These are phyloP conservation scores for Syncerus caffer DNA, from an alignment of 2,797 vertebrate genomes.

Conservation along the genomic window DNA sequence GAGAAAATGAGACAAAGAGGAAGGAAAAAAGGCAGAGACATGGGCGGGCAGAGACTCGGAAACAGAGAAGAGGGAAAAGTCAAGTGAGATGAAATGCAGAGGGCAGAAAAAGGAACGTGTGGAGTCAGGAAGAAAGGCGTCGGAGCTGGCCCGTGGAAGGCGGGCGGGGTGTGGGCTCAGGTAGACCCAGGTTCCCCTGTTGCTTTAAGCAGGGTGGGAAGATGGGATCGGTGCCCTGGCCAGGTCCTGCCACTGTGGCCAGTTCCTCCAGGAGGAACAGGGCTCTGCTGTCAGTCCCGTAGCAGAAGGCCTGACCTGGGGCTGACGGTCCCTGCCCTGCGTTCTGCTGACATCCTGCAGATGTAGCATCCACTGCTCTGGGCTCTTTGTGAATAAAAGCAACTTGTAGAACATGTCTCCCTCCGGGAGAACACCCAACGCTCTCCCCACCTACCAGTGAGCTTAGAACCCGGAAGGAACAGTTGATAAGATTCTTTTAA, in stretches of 20 bases:
- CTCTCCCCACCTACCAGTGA: rapidly evolving
- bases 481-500: too few species aligned
- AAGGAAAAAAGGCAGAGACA: not conserved
- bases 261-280: not conserved
- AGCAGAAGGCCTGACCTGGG: not conserved
- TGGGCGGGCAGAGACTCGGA: too few species aligned
- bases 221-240: rapidly evolving
- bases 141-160: not conserved
- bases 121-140: not conserved
- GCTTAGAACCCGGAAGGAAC: rapidly evolving
- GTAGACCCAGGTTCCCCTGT: not conserved
- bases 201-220: not conserved
- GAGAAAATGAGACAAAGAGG: not conserved
- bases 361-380: rapidly evolving
- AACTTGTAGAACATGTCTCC: rapidly evolving
- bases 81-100: rapidly evolving
- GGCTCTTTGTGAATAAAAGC: not conserved
- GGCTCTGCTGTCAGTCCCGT: too few species aligned
- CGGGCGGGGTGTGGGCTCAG: not conserved
- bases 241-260: not conserved
- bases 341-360: rapidly evolving
- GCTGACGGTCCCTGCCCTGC: not conserved
- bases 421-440: rapidly evolving
- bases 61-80: not conserved
- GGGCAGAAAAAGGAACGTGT: not conserved